These are phyloP conservation scores for Falco columbarius DNA, from an alignment of 2,797 vertebrate genomes.

Conservation along the genomic window DNA sequence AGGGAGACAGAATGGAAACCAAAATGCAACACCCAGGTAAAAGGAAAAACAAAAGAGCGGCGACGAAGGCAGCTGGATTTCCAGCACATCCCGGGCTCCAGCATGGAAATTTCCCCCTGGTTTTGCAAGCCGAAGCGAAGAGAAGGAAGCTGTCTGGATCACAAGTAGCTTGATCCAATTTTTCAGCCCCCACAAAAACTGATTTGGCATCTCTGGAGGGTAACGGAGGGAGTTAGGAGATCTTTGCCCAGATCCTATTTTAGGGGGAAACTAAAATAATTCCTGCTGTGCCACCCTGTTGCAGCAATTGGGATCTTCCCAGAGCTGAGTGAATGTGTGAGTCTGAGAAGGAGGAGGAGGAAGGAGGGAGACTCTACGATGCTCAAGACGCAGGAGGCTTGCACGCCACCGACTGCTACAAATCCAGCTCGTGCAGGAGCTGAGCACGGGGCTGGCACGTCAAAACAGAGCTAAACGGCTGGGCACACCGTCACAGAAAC, in stretches of 20 bases:
- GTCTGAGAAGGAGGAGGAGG: slow-evolving; percentile 10
- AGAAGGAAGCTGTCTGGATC: not conserved
- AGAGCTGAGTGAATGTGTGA: not conserved
- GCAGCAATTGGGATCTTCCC: not conserved
- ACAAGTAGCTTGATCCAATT: not conserved
- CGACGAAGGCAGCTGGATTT: not conserved
- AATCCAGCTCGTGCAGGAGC: not conserved
- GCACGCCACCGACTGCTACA: not conserved
- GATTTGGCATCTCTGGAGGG: not conserved
- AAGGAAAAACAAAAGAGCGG: not conserved
- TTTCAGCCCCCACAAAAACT: slow-evolving; percentile 18
- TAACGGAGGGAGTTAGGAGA: not conserved
- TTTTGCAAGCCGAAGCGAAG: not conserved
- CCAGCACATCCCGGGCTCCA: not conserved
- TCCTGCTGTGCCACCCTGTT: not conserved
- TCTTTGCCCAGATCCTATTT: slow-evolving; percentile 50
- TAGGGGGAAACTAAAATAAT: slow-evolving; percentile 31
- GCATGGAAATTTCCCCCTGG: not conserved
- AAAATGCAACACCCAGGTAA: slow-evolving; percentile 49
- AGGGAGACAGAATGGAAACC: slow-evolving; percentile 64
- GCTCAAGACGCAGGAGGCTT: not conserved
- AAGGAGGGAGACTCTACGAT: not conserved
- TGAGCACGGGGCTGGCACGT: not conserved
- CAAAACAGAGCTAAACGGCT: not conserved
- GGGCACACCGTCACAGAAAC: not conserved